Base-by-base conservation (phyloP, 2,113 vertebrate species). In the Equus przewalskii region DNA sequence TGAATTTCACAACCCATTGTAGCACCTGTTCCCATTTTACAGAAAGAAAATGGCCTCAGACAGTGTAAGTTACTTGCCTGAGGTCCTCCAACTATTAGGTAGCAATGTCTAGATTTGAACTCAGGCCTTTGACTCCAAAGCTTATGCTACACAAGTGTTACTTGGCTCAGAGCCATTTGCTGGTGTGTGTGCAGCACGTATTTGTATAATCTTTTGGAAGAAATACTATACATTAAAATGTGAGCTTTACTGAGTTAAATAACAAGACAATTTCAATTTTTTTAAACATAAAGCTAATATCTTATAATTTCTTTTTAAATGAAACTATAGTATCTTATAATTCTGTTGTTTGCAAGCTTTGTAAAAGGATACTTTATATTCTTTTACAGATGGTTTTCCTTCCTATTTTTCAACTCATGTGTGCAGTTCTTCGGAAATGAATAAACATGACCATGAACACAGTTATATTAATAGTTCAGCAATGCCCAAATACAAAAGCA, bases 201-300 rank as follows among this genome's bases (percentile, higher is more conserved):
- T 18, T 62, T 87, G 30, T 86, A 16, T 16, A 58, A 24, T 79
- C 5, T 83, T 83, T 15, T 76, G 64, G 15, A 81, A 94, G 60
- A 95, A 76, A 82, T 33, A 44, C 1, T 46, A 0, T 51, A 65
- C 69, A 26, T 84, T 83, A 93, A 81, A 89, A 41, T 87, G n/a
- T 70, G 14, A 83, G 76, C 58, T 96, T 96, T 75, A 72, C 30
- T 80, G 36, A 80, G 19, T 78, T 96, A 97, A 94, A 94, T 94
- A 73, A 85, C 1, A 46, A 60, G 33, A 78, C 91, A 73, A 73
- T 54, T 89, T 67, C 9, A 69, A 49, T 83, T 54, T 93, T 88
- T 67, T 56, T 21, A n/a, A 69, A 73, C 54, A 56, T 36, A 81
- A 95, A 89, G 60, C 56, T 64, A 91, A 36, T 70, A 80, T 51